Base-by-base conservation (phyloP, 2,888 invertebrate genomes). In the Phrixothrix hirtus region DNA sequence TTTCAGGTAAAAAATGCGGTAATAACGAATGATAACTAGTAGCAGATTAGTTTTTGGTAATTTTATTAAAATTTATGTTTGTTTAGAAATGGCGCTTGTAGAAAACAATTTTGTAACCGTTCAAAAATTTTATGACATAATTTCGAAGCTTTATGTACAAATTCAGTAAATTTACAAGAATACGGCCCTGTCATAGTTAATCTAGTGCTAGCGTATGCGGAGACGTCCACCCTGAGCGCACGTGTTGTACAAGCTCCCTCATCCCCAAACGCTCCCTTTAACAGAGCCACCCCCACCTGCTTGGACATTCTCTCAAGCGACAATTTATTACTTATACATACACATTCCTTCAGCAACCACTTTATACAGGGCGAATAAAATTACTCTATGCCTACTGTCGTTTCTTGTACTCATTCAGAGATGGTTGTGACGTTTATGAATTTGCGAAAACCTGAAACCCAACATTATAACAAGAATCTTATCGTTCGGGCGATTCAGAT, bases 301-400 rank as follows among this genome's bases (percentile, higher is more conserved):
- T 78, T 78, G 75, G 75, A 79, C 79, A 79, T 79, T 80, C 80
- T 80, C 79, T 79, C 79, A 77, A 79, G 80, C 79, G 79, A 81
- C 68, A 69, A 70, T 71, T 71, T 71, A 71, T 70, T 69, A 69
- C 70, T 69, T 69, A 69, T 68, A 70, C 68, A 68, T 68, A 69
- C 68, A 68, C 66, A 66, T 66, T 66, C 66, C 69, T 59, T 58
- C 58, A 54, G 29, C 63, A 64, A 62, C 66, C 61, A 60, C 62
- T 60, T 62, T 62, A 63, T 60, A 57, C 60, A 58, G 57, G 56
- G 59, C 54, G 61, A 61, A 59, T 59, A 60, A 52, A 46, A 52
- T 52, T 52, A 52, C 35, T 30, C 26, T 27, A 32, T 29, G 47
- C 39, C 14, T 26, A 26, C 38, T 47, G 47, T 47, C 47, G 34